phyloP scores from a whole-genome alignment of 2,113 vertebrate species.

The Brachyistius frenatus region DNA sequence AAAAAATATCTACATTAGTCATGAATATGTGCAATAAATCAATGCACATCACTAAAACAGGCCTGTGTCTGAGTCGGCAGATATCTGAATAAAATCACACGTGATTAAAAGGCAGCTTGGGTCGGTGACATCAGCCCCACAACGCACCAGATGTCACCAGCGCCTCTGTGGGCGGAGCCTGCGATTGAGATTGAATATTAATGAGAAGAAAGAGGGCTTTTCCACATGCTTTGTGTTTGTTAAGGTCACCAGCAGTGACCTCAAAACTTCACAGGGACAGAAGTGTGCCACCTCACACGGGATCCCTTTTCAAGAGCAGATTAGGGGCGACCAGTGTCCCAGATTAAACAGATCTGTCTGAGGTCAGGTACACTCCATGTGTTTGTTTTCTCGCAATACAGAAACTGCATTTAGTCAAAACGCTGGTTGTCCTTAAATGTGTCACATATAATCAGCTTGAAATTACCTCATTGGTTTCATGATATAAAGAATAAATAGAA shows the following conservation, averaged over 20 bases:
- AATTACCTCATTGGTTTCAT: too few relatives aligned
- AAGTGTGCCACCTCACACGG: conserved; percentile 65
- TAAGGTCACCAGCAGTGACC: conserved; percentile 51
- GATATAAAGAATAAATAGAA: too few relatives aligned
- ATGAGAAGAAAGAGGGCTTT: conserved; percentile 58
- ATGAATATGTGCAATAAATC: conserved; percentile 26
- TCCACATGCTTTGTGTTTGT: conserved; percentile 62
- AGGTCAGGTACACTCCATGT: conserved; percentile 52
- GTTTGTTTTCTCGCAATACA: neutral
- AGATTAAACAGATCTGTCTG: conserved; percentile 65
- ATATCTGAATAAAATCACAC: conserved; percentile 66
- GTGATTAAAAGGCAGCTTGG: conserved; percentile 48
- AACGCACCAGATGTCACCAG: conserved; percentile 71
- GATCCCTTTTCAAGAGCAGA: conserved; percentile 55
- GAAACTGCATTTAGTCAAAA: neutral
- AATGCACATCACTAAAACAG: conserved; percentile 8
- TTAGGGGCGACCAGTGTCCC: conserved; percentile 64
- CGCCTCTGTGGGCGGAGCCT: conserved; percentile 52
- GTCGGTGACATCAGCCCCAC: conserved; percentile 25
- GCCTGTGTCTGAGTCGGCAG: conserved; percentile 14
- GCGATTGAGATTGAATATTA: conserved; percentile 59
- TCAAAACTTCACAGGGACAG: conserved; percentile 56
- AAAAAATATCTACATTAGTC: neutral
- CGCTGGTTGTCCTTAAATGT: too few relatives aligned
- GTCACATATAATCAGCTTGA: too few relatives aligned